Conservation (phyloP, 2,797 vertebrate species). For the Brotula barbata region DNA sequence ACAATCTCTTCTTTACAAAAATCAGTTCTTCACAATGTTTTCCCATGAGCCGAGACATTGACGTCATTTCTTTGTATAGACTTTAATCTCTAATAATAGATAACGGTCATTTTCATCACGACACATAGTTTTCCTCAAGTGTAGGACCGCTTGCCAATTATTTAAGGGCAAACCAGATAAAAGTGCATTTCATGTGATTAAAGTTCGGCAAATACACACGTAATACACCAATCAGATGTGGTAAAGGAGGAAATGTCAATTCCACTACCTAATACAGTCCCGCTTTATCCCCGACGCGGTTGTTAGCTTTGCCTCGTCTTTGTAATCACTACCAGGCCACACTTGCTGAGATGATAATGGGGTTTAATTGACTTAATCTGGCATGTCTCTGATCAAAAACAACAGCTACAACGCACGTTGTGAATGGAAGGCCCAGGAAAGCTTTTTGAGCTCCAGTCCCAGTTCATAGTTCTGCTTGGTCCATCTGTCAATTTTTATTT, state of each 20-base stretch:
- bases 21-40: background rate
- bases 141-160: background rate
- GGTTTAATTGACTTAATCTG: constrained; percentile 1
- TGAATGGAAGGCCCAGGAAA: background rate
- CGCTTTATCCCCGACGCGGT: background rate
- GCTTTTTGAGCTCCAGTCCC: background rate
- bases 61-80: background rate
- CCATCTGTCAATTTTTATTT: constrained; percentile 51
- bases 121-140: background rate
- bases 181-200: background rate
- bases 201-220: constrained; percentile 1
- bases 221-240: background rate
- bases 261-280: background rate
- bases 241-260: constrained; percentile 6
- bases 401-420: background rate
- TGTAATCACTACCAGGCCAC: background rate
- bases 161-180: background rate
- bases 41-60: background rate
- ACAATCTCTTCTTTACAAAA: too few relatives aligned
- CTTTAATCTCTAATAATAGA: background rate
- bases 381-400: constrained; percentile 1
- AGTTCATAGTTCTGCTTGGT: background rate
- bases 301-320: background rate
- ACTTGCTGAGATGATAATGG: background rate
- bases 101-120: background rate